Percentiles rank a stretch among this genome's conserved stretches.
Evolutionary conservation across 2,797 vertebrate genomes (phyloP).

Genomic region (Tangara arthus): DNA sequence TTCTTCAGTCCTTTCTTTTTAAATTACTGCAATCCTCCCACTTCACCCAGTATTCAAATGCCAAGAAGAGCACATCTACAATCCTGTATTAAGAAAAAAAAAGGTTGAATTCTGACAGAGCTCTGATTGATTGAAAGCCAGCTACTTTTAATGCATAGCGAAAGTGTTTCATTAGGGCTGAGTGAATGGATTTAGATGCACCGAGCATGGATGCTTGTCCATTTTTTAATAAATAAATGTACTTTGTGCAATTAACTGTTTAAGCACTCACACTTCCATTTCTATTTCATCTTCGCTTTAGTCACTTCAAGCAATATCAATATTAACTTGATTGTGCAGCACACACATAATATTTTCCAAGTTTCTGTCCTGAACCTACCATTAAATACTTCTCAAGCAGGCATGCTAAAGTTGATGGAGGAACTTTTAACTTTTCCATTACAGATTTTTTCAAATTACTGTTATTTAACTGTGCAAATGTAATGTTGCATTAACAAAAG

Average conservation of each 20-base stretch:
- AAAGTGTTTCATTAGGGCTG: slow-evolving; percentile 60
- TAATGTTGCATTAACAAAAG: slow-evolving; percentile 54
- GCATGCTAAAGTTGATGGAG: background rate
- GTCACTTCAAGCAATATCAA: slow-evolving; percentile 5
- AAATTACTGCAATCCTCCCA: background rate
- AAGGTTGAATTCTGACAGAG: slow-evolving; percentile 8
- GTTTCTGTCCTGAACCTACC: background rate
- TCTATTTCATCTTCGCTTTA: slow-evolving; percentile 8
- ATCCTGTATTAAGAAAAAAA: background rate
- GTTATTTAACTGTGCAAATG: slow-evolving; percentile 57
- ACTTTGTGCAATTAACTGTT: slow-evolving; percentile 57
- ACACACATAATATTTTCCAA: slow-evolving; percentile 16
- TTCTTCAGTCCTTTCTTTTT: background rate
- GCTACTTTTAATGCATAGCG: slow-evolving; percentile 47
- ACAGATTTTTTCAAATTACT: slow-evolving; percentile 51
- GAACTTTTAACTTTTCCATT: slow-evolving; percentile 55
- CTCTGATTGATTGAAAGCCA: slow-evolving; percentile 26
- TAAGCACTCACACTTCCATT: slow-evolving; percentile 29
- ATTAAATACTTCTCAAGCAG: slow-evolving; percentile 7
- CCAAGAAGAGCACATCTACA: background rate
- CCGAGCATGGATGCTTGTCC: slow-evolving; percentile 1
- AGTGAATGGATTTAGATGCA: slow-evolving; percentile 56
- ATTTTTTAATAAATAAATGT: slow-evolving; percentile 63
- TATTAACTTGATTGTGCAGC: slow-evolving; percentile 40
- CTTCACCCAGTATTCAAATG: background rate